Evolutionary conservation across 2,888 invertebrate species (phyloP).

Genomic region (Cephonodes hylas): DNA sequence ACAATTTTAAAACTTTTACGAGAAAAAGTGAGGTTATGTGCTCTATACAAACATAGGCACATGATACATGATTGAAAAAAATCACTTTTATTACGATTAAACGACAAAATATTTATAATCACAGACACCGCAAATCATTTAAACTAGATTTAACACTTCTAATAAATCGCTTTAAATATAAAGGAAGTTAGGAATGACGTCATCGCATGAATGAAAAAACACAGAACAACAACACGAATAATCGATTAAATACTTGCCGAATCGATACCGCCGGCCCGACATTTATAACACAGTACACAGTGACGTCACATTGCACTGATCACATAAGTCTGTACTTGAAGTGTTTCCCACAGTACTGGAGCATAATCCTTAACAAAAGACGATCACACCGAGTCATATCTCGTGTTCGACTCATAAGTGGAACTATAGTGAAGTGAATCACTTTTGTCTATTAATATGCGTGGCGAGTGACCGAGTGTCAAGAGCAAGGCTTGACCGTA

Average conservation of each 20-base stretch:
- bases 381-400: slow-evolving; percentile 54
- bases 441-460: slow-evolving; percentile 77
- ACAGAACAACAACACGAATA: background rate
- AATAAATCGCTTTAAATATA: background rate
- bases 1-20: too few relatives aligned
- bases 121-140: background rate
- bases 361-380: slow-evolving; percentile 41
- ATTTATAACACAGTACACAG: slow-evolving; percentile 46
- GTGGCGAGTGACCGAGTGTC: slow-evolving; percentile 76
- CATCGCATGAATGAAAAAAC: background rate
- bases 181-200: background rate
- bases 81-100: too few relatives aligned
- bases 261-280: slow-evolving; percentile 49
- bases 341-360: slow-evolving; percentile 22
- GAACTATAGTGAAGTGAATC: slow-evolving; percentile 70
- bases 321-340: slow-evolving; percentile 23
- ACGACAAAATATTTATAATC: background rate
- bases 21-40: background rate
- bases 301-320: slow-evolving; percentile 41
- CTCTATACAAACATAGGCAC: background rate
- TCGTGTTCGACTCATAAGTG: slow-evolving; percentile 66
- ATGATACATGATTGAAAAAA: background rate
- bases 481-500: slow-evolving; percentile 70
- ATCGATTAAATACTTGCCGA: slow-evolving; percentile 41
- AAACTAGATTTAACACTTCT: background rate